Evolutionary conservation across 2,113 vertebrate genomes (phyloP), one percentile per base, ranked within the genome.

Genomic region (Dissostichus mawsoni): DNA sequence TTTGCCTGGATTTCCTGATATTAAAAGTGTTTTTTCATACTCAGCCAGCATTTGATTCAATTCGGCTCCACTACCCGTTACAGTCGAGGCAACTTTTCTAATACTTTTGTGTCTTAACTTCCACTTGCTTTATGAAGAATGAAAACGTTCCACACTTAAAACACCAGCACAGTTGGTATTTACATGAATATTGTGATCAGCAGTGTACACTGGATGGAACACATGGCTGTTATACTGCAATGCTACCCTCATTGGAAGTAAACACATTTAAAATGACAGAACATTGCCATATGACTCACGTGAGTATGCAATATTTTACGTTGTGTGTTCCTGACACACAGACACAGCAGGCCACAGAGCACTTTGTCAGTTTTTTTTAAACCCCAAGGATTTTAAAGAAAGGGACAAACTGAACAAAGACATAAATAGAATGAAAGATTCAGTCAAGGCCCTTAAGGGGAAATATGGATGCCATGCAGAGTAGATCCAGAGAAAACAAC

Each of bases 391-490:
- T 48, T 16, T n/a, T 16, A 66, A 83, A 74, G 61, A 51, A 57
- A 76, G 55, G 20, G 68, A 65, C 59, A 11, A 23, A 12, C 16
- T 50, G 41, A 53, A 74, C 87, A 77, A 87, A 69, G 23, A 25
- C 17, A 69, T 58, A 44, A 90, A 87, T 58, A 44, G 84, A 87
- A 78, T 52, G 74, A 85, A 80, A 86, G 58, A 67, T 65, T 88
- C 77, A 69, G 67, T 36, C 66, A 69, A 48, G 33, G 41, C 62
- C 74, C 83, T 88, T 70, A 75, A 64, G 56, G 73, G 58, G 61
- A 69, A 90, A 85, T 74, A 69, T 84, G 77, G 62, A 75, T 61
- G 83, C 81, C 78, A 80, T 90, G 81, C 69, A 77, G 86, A 86
- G 81, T 44, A 57, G 77, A 85, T 52, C 36, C 83, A 82, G 55